Conservation (phyloP, 2,113 vertebrate species). For the Nematolebias whitei region DNA sequence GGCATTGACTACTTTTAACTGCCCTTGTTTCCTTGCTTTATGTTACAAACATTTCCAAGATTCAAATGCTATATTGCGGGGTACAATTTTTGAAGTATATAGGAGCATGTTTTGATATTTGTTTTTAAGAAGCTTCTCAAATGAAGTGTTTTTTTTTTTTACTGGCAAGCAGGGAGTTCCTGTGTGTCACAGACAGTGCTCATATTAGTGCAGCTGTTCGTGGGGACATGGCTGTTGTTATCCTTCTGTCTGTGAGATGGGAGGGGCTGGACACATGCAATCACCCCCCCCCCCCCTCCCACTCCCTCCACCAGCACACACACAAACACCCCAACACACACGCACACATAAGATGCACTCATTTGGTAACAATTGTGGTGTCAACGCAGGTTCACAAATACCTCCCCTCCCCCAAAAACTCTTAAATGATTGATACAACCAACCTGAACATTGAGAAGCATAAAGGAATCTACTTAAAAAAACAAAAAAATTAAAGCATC, state of each 20-base stretch:
- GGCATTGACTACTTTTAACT: background rate
- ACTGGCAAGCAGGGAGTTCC: slow-evolving; percentile 64
- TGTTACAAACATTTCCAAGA: slow-evolving; percentile 24
- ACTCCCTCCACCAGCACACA: slow-evolving; percentile 15
- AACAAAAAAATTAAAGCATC: background rate
- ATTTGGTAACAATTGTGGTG: slow-evolving; percentile 20
- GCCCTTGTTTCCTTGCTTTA: slow-evolving; percentile 9
- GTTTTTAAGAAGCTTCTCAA: slow-evolving; percentile 44
- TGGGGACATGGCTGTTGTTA: slow-evolving; percentile 75
- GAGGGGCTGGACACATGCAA: slow-evolving; percentile 60
- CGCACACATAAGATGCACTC: slow-evolving; percentile 7
- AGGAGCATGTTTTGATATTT: slow-evolving; percentile 8
- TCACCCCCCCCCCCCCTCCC: slow-evolving; percentile 17
- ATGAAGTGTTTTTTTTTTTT: slow-evolving; percentile 56
- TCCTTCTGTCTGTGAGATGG: slow-evolving; percentile 70
- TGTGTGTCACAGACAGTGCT: slow-evolving; percentile 65
- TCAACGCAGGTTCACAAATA: slow-evolving; percentile 16
- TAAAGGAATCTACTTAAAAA: background rate
- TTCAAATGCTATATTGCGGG: slow-evolving; percentile 7
- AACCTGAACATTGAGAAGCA: background rate
- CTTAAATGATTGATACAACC: slow-evolving; percentile 24
- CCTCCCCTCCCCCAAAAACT: too few relatives aligned
- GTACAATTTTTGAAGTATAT: slow-evolving; percentile 2
- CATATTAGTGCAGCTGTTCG: slow-evolving; percentile 80
- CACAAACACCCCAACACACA: background rate